phyloP scores from a whole-genome alignment of 2,113 vertebrate genomes.

The Hepsetus odoe region DNA sequence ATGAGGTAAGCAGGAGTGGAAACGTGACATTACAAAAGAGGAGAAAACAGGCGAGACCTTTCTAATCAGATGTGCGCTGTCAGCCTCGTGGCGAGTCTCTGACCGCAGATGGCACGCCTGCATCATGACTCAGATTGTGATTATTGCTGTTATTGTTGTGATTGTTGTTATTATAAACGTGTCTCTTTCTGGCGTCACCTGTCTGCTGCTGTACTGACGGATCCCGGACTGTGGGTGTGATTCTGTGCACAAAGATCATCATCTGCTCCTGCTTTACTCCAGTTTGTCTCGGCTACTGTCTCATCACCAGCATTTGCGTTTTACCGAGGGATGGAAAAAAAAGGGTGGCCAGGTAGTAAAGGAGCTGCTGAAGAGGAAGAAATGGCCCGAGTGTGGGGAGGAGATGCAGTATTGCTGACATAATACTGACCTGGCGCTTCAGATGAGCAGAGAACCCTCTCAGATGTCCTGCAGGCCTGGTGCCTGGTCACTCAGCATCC shows the following conservation, averaged over 20 bases:
- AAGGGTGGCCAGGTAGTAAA: not conserved
- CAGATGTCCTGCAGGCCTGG: not conserved
- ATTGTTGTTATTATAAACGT: not conserved
- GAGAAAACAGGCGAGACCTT: not conserved
- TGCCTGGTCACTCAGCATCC: not conserved
- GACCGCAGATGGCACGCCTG: not conserved
- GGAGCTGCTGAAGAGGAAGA: not conserved
- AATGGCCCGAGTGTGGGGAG: too few species aligned
- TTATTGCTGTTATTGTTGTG: not conserved
- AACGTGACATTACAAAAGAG: slow-evolving; percentile 3
- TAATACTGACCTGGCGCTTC: not conserved
- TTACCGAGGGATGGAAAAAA: not conserved
- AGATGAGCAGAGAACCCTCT: not conserved
- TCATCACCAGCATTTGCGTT: not conserved
- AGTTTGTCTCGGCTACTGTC: too few species aligned
- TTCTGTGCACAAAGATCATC: not conserved
- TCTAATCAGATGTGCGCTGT: not conserved
- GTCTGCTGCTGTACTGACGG: slow-evolving; percentile 36
- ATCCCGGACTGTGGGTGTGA: not conserved
- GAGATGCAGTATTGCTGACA: not conserved
- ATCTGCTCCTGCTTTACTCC: too few species aligned
- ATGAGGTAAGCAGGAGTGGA: slow-evolving; percentile 76
- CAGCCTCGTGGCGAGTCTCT: not conserved
- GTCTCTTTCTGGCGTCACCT: slow-evolving; percentile 8
- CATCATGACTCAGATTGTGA: too few species aligned